phyloP scores from a whole-genome alignment of 2,888 invertebrate genomes.

The Fabriciana adippe region DNA sequence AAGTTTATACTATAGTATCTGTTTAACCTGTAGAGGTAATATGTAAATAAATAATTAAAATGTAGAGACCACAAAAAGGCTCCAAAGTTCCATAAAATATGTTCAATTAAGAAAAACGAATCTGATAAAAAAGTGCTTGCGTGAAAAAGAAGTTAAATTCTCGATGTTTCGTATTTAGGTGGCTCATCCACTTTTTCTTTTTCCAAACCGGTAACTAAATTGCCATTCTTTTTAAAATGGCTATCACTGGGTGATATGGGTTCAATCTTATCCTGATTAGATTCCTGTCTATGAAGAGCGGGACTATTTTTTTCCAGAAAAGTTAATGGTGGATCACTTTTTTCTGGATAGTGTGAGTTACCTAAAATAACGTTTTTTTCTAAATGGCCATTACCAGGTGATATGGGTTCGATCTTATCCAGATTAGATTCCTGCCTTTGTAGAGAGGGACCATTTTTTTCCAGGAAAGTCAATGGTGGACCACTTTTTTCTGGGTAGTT shows the following conservation, averaged over 20 bases:
- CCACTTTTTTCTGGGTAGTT: not conserved
- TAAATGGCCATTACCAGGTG: too few relatives aligned
- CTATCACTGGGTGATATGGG: too few relatives aligned
- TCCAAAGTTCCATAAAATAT: too few relatives aligned
- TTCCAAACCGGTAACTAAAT: not conserved
- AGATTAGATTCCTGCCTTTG: constrained; percentile 3
- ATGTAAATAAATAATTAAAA: too few relatives aligned
- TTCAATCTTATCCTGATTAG: not conserved
- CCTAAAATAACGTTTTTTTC: not conserved
- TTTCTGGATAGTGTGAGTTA: constrained; percentile 7
- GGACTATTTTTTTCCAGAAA: not conserved
- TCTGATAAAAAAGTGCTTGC: not conserved
- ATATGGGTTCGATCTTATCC: not conserved
- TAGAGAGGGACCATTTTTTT: not conserved
- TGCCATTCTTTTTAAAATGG: not conserved
- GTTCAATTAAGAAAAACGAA: too few relatives aligned
- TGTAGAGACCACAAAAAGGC: too few relatives aligned
- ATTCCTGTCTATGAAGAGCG: not conserved
- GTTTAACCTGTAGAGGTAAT: too few relatives aligned
- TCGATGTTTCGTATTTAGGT: constrained; percentile 4
- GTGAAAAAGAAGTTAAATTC: constrained; percentile 1
- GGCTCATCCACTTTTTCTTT: not conserved
- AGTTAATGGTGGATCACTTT: constrained; percentile 4
- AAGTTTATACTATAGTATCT: too few relatives aligned
- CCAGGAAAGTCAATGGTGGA: not conserved